Conservation (phyloP, 2,888 invertebrate species). For the Eucera pruinosa region DNA sequence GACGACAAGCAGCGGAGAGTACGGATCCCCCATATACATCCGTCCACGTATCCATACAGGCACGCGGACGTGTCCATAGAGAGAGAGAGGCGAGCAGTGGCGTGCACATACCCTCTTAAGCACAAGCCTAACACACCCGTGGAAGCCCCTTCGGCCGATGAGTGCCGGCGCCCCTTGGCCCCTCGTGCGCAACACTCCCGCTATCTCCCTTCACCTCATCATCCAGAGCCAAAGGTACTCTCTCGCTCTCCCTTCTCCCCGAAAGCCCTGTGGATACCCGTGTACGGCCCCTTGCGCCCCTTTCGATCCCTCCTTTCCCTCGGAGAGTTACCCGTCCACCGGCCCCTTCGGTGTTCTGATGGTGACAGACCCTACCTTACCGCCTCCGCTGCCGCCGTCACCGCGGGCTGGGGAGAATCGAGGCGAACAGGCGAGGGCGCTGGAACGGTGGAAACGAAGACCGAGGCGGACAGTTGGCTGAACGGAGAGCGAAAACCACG, state of each 20-base stretch:
- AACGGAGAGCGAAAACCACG: constrained; percentile 18
- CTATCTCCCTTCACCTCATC: constrained; percentile 84
- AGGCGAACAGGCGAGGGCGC: constrained; percentile 84
- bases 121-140: constrained; percentile 76
- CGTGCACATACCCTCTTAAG: constrained; percentile 72
- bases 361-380: constrained; percentile 83
- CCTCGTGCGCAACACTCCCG: constrained; percentile 72
- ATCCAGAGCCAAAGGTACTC: constrained; percentile 80
- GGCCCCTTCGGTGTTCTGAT: constrained; percentile 84
- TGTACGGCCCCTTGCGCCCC: constrained; percentile 85
- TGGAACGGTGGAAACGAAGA: constrained; percentile 73
- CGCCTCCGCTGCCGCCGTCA: constrained; percentile 66
- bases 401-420: constrained; percentile 81
- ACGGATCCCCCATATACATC: constrained; percentile 55
- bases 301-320: constrained; percentile 82
- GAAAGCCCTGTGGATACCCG: constrained; percentile 81
- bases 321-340: constrained; percentile 85
- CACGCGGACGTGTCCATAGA: constrained; percentile 44
- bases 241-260: constrained; percentile 81
- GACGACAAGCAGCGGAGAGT: constrained; percentile 58
- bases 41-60: constrained; percentile 49
- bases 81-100: constrained; percentile 46
- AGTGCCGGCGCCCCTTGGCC: constrained; percentile 77
- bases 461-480: constrained; percentile 76
- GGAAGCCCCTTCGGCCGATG: constrained; percentile 80